Percentiles rank a stretch among this genome's conserved stretches.
These are phyloP conservation scores for Athalia cordata DNA, from an alignment of 2,888 invertebrate genomes.

Conservation along the genomic window DNA sequence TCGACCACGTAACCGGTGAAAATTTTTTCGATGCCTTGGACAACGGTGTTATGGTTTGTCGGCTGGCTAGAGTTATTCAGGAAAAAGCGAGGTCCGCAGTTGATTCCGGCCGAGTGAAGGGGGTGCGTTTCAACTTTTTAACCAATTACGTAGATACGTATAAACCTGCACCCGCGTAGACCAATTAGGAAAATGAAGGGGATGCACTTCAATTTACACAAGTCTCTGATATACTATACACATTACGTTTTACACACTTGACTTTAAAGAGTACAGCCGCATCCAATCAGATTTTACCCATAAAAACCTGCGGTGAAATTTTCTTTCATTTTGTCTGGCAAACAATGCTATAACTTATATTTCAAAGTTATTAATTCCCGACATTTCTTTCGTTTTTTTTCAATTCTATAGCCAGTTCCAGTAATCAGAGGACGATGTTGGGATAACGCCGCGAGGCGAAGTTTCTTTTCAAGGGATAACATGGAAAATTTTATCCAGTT, in stretches of 20 bases:
- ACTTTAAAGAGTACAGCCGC: too few species aligned
- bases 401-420: slow-evolving; percentile 80
- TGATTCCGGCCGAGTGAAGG: slow-evolving; percentile 78
- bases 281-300: too few species aligned
- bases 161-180: slow-evolving; percentile 11
- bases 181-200: not conserved
- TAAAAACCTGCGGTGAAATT: too few species aligned
- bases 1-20: slow-evolving; percentile 83
- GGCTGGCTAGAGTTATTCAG: slow-evolving; percentile 86
- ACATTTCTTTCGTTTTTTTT: not conserved
- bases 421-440: slow-evolving; percentile 85
- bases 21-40: slow-evolving; percentile 89
- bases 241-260: too few species aligned
- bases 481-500: slow-evolving; percentile 92
- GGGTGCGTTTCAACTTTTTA: slow-evolving; percentile 73
- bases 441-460: slow-evolving; percentile 88
- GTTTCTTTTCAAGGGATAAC: slow-evolving; percentile 93
- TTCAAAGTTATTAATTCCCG: too few species aligned
- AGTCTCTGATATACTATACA: too few species aligned
- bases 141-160: slow-evolving; percentile 23
- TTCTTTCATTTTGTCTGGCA: too few species aligned
- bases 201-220: not conserved
- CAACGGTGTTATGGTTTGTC: slow-evolving; percentile 89
- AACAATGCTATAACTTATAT: too few species aligned
- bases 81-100: slow-evolving; percentile 82